A percentile compares a stretch with the other conserved stretches of the same genome.
phyloP scores from a whole-genome alignment of 2,113 vertebrate genomes.

The Setophaga petechia region DNA sequence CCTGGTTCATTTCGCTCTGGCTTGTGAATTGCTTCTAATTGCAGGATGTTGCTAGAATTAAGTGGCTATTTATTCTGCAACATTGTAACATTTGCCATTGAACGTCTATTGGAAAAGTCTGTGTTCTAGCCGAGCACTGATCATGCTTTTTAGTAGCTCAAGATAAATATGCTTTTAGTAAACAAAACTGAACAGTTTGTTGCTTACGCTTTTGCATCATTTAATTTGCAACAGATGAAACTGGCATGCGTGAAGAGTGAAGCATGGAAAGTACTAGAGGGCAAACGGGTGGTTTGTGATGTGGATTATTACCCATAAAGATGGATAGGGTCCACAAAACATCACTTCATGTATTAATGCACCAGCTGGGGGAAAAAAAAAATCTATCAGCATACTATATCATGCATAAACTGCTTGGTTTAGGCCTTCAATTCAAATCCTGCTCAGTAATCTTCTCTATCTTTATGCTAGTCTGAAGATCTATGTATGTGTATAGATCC shows the following conservation, averaged over 20 bases:
- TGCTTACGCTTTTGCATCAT: constrained; percentile 18
- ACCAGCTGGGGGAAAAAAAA: neutral
- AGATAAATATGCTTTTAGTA: constrained; percentile 18
- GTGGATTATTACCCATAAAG: constrained; percentile 43
- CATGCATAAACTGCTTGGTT: constrained; percentile 1
- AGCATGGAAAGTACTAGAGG: constrained; percentile 20
- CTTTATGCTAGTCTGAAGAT: neutral
- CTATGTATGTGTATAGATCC: neutral
- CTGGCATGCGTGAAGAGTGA: neutral
- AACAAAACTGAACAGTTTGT: constrained; percentile 26
- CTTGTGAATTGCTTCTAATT: neutral
- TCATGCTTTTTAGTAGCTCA: constrained; percentile 6
- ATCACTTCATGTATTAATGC: constrained; percentile 22
- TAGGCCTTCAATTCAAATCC: neutral
- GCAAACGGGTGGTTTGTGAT: constrained; percentile 43
- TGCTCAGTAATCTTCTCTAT: neutral
- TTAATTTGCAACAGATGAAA: constrained; percentile 63
- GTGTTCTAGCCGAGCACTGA: neutral
- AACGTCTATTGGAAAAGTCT: neutral
- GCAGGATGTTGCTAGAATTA: neutral
- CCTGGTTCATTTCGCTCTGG: neutral
- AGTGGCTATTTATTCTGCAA: neutral
- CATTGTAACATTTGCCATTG: neutral
- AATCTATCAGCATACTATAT: neutral
- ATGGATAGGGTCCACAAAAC: constrained; percentile 38